A percentile compares a stretch with the other conserved stretches of the same genome.
These are phyloP conservation scores for Rhegmatorhina hoffmannsi DNA, from an alignment of 2,113 vertebrate genomes.

Conservation along the genomic window DNA sequence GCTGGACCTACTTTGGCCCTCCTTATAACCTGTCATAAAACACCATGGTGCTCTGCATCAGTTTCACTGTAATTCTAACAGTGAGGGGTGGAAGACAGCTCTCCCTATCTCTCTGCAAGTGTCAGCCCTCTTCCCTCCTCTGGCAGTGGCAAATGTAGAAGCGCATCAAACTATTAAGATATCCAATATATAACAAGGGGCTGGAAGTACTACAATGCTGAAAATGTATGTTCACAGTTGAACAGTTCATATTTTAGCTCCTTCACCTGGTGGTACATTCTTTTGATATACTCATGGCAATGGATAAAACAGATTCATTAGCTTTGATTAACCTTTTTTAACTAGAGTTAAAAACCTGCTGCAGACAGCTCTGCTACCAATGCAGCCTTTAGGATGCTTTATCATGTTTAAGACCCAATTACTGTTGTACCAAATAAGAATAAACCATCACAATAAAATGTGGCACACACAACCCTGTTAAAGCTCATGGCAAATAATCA, in stretches of 20 bases:
- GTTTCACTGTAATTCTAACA: neutral
- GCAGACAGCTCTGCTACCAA: constrained; percentile 71
- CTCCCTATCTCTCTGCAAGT: neutral
- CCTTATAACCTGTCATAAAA: constrained; percentile 21
- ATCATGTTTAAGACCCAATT: constrained; percentile 87
- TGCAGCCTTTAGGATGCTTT: constrained; percentile 76
- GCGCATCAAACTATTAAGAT: constrained; percentile 12
- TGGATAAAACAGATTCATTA: constrained; percentile 82
- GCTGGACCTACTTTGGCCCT: constrained; percentile 11
- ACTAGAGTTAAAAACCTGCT: constrained; percentile 79
- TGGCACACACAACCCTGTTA: constrained; percentile 69
- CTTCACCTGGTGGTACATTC: constrained; percentile 62
- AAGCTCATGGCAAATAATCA: constrained; percentile 75
- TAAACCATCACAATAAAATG: constrained; percentile 81
- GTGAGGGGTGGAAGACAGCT: neutral
- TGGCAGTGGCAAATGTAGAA: neutral
- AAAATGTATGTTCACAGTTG: constrained; percentile 52
- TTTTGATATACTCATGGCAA: constrained; percentile 70
- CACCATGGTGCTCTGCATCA: constrained; percentile 44
- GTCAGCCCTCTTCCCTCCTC: neutral
- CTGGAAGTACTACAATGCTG: constrained; percentile 48
- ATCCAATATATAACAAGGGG: neutral
- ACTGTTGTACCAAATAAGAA: constrained; percentile 78
- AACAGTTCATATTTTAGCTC: constrained; percentile 65
- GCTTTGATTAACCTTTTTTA: constrained; percentile 85